Conservation (phyloP, 2,113 vertebrate genomes). For the Dryoscopus gambensis region DNA sequence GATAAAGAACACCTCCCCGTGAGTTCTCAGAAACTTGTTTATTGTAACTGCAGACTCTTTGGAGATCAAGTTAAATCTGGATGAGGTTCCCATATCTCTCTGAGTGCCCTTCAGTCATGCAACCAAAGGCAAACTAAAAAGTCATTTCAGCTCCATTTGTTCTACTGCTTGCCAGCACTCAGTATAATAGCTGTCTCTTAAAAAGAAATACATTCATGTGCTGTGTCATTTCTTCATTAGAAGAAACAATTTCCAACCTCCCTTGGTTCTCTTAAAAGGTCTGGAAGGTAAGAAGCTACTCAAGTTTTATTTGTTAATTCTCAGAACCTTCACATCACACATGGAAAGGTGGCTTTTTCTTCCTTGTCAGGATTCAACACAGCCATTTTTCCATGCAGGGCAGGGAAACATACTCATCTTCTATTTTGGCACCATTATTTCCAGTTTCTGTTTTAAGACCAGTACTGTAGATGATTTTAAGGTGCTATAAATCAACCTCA, state of each 20-base stretch:
- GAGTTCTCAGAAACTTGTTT: neutral
- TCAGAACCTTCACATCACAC: neutral
- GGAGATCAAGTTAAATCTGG: neutral
- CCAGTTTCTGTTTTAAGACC: neutral
- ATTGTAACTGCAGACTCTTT: neutral
- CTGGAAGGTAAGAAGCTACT: neutral
- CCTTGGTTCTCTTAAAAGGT: neutral
- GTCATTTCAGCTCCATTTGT: neutral
- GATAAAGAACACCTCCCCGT: accelerated
- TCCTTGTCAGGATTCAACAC: neutral
- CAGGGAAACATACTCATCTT: neutral
- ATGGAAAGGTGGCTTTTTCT: neutral
- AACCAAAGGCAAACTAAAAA: neutral
- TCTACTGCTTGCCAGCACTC: neutral
- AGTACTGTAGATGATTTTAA: neutral
- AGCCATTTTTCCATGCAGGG: neutral
- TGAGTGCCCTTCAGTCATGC: neutral
- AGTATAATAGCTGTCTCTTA: neutral
- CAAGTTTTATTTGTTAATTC: neutral
- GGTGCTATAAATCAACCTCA: neutral
- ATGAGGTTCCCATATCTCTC: neutral
- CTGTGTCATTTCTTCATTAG: neutral
- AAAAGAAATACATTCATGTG: neutral
- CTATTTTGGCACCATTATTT: neutral
- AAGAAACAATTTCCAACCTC: neutral